These are phyloP conservation scores for Halichondria panicea DNA, from an alignment of 37 sponge, comb jelly and placozoan species.

Conservation along the genomic window DNA sequence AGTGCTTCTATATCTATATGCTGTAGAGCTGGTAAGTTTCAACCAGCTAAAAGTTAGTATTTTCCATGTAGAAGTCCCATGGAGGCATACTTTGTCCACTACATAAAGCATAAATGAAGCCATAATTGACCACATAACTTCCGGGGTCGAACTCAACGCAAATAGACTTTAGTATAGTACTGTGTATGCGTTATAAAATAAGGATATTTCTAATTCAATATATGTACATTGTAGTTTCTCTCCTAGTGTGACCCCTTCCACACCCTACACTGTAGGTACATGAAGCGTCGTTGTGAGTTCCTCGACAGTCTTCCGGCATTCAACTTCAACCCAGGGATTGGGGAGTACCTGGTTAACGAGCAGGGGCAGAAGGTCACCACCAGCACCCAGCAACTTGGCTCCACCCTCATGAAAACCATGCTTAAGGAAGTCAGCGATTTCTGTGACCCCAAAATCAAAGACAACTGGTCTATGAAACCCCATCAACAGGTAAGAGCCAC, in stretches of 20 bases:
- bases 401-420: constrained; percentile 82
- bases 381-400: constrained; percentile 73
- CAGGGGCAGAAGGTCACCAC: constrained; percentile 26
- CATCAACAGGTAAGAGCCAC: constrained; percentile 80
- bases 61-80: no score
- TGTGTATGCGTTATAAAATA: no score
- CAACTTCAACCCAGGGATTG: constrained; percentile 71
- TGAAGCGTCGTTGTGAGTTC: constrained; percentile 75
- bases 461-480: constrained; percentile 62
- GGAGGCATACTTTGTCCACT: no score
- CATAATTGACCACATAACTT: no score
- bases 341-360: constrained; percentile 40
- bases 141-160: no score
- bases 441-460: constrained; percentile 67
- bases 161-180: no score
- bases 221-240: background rate
- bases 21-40: no score
- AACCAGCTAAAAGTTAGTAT: no score
- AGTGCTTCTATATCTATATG: no score
- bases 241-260: background rate
- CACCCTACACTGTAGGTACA: constrained; percentile 45
- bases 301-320: constrained; percentile 65
- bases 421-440: constrained; percentile 74
- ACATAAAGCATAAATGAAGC: no score
- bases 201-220: no score